Evolutionary conservation across 2,113 vertebrate species (phyloP).

Genomic region (Pygoscelis adeliae): DNA sequence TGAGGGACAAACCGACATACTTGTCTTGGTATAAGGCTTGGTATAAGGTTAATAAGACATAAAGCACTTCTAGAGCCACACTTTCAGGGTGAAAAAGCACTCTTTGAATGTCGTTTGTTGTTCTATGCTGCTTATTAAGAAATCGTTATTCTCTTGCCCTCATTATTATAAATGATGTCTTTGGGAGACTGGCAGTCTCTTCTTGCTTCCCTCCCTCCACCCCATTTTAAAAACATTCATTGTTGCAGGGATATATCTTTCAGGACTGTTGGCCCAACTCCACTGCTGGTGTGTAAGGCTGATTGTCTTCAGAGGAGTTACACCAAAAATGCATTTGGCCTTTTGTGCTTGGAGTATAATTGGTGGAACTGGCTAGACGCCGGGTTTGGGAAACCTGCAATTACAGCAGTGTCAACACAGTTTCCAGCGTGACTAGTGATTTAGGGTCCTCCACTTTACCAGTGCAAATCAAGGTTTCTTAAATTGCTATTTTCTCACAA

Average conservation of each 20-base stretch:
- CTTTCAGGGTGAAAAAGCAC: background rate
- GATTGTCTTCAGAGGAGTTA: slow-evolving; percentile 34
- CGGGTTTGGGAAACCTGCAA: background rate
- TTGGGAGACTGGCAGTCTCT: slow-evolving; percentile 31
- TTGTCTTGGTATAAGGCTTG: background rate
- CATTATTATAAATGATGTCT: background rate
- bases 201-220: slow-evolving; percentile 36
- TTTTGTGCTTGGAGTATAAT: slow-evolving; percentile 48
- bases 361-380: slow-evolving; percentile 46
- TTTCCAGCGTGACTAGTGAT: background rate
- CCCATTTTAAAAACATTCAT: slow-evolving; percentile 33
- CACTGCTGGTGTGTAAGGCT: slow-evolving; percentile 15
- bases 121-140: background rate
- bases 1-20: background rate
- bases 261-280: slow-evolving; percentile 35
- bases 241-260: slow-evolving; percentile 10
- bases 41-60: background rate
- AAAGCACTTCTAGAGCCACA: background rate
- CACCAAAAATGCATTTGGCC: slow-evolving; percentile 34
- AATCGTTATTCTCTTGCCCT: background rate
- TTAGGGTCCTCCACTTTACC: background rate
- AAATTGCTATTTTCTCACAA: background rate
- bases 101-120: background rate
- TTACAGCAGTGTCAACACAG: background rate
- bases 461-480: background rate